Evolutionary conservation across 1,140 invertebrate species (phyloP).

Genomic region (Homalodisca vitripennis): DNA sequence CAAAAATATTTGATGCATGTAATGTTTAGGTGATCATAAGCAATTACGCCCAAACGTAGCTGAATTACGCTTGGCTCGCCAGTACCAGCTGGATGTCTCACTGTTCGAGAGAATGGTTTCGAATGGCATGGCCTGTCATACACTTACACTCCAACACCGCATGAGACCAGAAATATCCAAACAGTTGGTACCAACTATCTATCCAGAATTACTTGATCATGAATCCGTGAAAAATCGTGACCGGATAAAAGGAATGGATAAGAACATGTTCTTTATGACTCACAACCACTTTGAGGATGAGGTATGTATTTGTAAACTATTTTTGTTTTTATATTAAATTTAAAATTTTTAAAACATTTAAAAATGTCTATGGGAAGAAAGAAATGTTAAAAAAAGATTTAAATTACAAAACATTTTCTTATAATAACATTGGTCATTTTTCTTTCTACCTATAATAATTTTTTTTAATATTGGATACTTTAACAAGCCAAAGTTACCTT

Average conservation of each 20-base stretch:
- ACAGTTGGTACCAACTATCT: slow-evolving; percentile 61
- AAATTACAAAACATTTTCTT: too few species aligned
- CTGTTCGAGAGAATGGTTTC: slow-evolving; percentile 72
- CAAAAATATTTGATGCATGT: too few species aligned
- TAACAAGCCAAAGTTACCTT: too few species aligned
- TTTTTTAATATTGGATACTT: too few species aligned
- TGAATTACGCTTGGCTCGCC: slow-evolving; percentile 55
- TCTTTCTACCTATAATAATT: too few species aligned
- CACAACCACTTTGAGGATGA: slow-evolving; percentile 55
- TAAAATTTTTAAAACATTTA: background rate
- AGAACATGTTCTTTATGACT: slow-evolving; percentile 61
- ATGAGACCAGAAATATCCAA: slow-evolving; percentile 65
- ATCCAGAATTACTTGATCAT: slow-evolving; percentile 56
- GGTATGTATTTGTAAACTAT: slow-evolving; percentile 36
- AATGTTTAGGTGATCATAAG: slow-evolving; percentile 79
- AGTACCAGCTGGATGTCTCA: slow-evolving; percentile 67
- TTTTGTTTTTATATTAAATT: too few species aligned
- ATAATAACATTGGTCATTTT: too few species aligned
- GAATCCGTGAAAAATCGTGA: slow-evolving; percentile 53
- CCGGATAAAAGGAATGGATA: slow-evolving; percentile 52
- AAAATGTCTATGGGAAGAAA: background rate
- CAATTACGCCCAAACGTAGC: slow-evolving; percentile 68
- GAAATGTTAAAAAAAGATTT: background rate
- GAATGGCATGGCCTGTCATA: slow-evolving; percentile 55
- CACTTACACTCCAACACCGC: slow-evolving; percentile 60